A percentile compares a stretch with the other conserved stretches of the same genome.
Conservation (phyloP, 2,797 vertebrate species). For the Pogonophryne albipinna region DNA sequence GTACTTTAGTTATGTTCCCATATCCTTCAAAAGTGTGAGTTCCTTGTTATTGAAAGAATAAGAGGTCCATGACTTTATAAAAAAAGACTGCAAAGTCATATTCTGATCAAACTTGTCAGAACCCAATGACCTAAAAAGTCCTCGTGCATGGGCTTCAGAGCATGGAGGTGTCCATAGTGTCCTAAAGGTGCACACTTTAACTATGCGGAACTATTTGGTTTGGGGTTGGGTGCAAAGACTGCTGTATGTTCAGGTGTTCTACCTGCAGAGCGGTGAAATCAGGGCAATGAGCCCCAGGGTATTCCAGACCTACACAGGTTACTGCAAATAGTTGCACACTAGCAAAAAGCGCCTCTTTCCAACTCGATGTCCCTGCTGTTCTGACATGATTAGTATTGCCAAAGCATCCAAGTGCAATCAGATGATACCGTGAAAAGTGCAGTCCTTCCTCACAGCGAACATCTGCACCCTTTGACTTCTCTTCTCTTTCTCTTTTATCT, state of each 20-base stretch:
- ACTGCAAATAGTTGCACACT: slow-evolving; percentile 20
- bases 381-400: background rate
- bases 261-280: slow-evolving; percentile 54
- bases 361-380: background rate
- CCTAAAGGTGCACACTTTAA: slow-evolving; percentile 22
- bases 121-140: background rate
- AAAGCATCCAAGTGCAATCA: slow-evolving; percentile 4
- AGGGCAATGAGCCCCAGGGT: slow-evolving; percentile 61
- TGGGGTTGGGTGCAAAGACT: slow-evolving; percentile 31
- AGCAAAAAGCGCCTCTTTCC: background rate
- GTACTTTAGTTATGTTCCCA: background rate
- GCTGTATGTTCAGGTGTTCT: slow-evolving; percentile 61
- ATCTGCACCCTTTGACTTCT: slow-evolving; percentile 25
- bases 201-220: slow-evolving; percentile 11
- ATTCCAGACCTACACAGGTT: slow-evolving; percentile 27
- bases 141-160: background rate
- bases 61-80: background rate
- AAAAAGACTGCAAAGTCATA: background rate
- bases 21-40: background rate
- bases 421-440: slow-evolving; percentile 1
- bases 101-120: background rate
- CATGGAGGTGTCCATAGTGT: background rate
- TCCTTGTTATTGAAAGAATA: no score
- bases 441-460: slow-evolving; percentile 23
- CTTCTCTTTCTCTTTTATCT: background rate